phyloP scores from a whole-genome alignment of 2,797 vertebrate genomes.

The Myotis daubentonii region DNA sequence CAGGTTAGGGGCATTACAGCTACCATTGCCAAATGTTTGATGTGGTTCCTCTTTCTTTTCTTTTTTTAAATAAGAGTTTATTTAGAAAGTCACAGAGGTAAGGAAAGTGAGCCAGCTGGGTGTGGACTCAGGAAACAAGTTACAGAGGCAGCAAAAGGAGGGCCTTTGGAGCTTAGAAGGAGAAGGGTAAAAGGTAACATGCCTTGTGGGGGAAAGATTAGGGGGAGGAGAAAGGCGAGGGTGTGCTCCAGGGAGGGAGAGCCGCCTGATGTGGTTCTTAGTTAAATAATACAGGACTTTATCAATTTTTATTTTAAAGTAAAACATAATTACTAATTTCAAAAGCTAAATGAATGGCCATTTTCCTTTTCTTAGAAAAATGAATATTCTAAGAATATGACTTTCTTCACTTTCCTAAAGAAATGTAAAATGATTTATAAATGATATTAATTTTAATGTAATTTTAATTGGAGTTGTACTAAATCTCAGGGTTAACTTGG shows the following conservation, averaged over 20 bases:
- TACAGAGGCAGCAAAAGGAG: not conserved
- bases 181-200: not conserved
- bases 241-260: not conserved
- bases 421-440: slow-evolving; percentile 13
- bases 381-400: not conserved
- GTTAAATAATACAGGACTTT: not conserved
- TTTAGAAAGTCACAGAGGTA: not conserved
- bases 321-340: not conserved
- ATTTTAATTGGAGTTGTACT: not conserved
- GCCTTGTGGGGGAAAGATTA: not conserved
- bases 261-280: not conserved
- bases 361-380: slow-evolving; percentile 29
- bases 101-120: not conserved
- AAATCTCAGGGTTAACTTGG: slow-evolving; percentile 5
- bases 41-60: not conserved
- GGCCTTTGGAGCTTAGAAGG: not conserved
- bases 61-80: not conserved
- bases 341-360: not conserved
- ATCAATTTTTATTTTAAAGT: not conserved
- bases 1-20: not conserved
- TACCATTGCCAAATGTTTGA: not conserved
- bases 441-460: not conserved
- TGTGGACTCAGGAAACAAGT: not conserved
- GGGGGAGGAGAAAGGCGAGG: not conserved
- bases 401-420: slow-evolving; percentile 22